Evolutionary conservation across 2,888 invertebrate genomes (phyloP), one percentile per base, ranked within the genome.

Genomic region (Sisyra terminalis): DNA sequence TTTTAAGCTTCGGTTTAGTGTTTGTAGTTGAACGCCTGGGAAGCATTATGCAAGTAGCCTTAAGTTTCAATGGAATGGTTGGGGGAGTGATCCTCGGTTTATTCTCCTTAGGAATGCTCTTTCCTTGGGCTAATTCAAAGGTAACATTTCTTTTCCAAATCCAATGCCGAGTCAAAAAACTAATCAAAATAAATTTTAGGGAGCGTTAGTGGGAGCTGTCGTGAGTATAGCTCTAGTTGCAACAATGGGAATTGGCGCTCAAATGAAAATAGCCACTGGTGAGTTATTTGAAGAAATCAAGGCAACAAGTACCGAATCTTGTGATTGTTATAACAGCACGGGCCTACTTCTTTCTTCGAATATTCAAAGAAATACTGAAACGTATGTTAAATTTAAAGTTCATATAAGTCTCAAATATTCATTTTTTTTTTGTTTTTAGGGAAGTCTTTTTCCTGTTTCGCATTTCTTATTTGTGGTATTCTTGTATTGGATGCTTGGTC

Each of bases 401-500:
- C 11, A n/a, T 34, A n/a, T n/a, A n/a, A n/a, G n/a, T 2, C 14
- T 14, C 34, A 14, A 29, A 24, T 11, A 39, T 29, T 29, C 4
- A 9, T 2, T 8, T 13, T 41, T 37, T 40, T 42, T 39, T 48
- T 42, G 42, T 43, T 55, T 54, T 45, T 46, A 58, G 57, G 7
- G 48, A 53, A 13, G 51, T 56, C 34, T 58, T 59, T 43, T 50
- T 59, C 42, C 46, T 87, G 45, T 87, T 81, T 57, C 70, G 75
- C n/a, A 64, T 88, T 43, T 86, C 86, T 24, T 92, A 90, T 58
- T 71, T 92, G 55, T 92, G 90, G 89, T 92, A 89, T 63, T 85
- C 88, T 6, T 76, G 76, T 42, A 73, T 89, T 44, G 89, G 90
- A 3, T 81, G 80, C 50, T 50, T 76, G 3, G 64, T 78, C 1